phyloP scores from a whole-genome alignment of 1,140 invertebrate genomes.

The Andrena cerasifolii region DNA sequence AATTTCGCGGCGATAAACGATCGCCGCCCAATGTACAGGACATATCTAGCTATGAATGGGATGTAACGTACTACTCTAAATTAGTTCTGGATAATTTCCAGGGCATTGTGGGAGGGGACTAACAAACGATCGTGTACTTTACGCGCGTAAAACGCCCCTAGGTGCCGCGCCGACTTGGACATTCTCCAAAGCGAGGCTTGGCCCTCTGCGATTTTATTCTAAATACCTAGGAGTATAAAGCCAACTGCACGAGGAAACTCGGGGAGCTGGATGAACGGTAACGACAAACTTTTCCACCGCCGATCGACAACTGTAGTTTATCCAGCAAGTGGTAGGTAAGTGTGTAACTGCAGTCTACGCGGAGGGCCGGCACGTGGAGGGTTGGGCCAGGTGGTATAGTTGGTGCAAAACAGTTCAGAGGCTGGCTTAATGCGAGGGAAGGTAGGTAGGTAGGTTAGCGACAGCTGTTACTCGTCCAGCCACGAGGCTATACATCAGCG shows the following conservation, averaged over 20 bases:
- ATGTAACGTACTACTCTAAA: constrained; percentile 31
- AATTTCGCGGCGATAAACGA: constrained; percentile 37
- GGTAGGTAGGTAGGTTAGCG: constrained; percentile 27
- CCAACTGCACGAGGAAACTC: too few species aligned
- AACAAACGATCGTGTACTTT: constrained; percentile 26
- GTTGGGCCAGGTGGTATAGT: constrained; percentile 29
- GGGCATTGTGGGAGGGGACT: background rate
- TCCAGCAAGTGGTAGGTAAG: background rate
- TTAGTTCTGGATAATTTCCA: constrained; percentile 51
- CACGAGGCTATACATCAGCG: constrained; percentile 27
- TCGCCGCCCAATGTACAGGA: background rate
- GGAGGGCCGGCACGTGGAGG: too few species aligned
- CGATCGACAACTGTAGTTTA: background rate
- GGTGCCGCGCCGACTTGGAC: constrained; percentile 29
- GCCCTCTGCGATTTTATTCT: background rate
- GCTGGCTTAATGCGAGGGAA: constrained; percentile 8
- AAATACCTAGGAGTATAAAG: constrained; percentile 8
- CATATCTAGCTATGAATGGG: background rate
- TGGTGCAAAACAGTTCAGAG: background rate
- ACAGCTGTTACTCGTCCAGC: constrained; percentile 45
- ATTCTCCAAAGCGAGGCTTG: constrained; percentile 17
- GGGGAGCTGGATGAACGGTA: too few species aligned
- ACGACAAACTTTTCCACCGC: too few species aligned
- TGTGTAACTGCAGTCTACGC: too few species aligned
- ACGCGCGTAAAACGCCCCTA: constrained; percentile 7